Base-by-base conservation (phyloP, 2,113 vertebrate species). In the Lophochroa leadbeateri region DNA sequence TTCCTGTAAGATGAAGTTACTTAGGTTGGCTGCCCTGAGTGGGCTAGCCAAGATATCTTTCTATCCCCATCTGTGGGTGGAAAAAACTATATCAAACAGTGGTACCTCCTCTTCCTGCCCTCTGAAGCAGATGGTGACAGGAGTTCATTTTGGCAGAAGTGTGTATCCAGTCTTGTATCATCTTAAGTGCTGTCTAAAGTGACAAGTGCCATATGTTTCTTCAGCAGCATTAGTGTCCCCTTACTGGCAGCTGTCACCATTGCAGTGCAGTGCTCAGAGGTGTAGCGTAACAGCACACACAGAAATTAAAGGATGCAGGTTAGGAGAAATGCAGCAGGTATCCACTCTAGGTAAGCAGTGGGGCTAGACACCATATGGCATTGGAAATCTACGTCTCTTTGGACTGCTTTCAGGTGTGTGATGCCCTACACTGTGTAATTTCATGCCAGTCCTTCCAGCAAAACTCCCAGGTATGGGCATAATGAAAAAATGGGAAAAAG, bases 141-240 rank as follows among this genome's bases (percentile, higher is more conserved):
- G 12, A 13, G 10, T 50, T 55, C 17, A 8, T 84, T 91, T 52
- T 70, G 58, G 41, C 13, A 70, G 55, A 86, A 78, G 24, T 3
- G 1, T 24, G 16, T 57, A 76, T 70, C 37, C 60, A 49, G 74
- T 52, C 53, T 60, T 67, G 58, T 29, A 52, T 43, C 35, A n/a
- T 39, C 9, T 0, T 39, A 33, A 43, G 35, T 52, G 39, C 53
- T 52, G 46, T 52, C 81, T 61, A 1, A 41, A 17, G 18, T 27
- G 64, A 23, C 0, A 2, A 37, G 25, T 60, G n/a, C 47, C 0
- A 0, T n/a, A 0, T 49, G 44, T 29, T 55, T 70, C 18, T 10
- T 77, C 53, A 77, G 87, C 76, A 86, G 52, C 67, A 3, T 24
- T 37, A 21, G 21, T 3, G 31, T 76, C n/a, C 25, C 44, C 49